Evolutionary conservation across 1,140 invertebrate genomes (phyloP).

Genomic region (Teleogryllus occipitalis): DNA sequence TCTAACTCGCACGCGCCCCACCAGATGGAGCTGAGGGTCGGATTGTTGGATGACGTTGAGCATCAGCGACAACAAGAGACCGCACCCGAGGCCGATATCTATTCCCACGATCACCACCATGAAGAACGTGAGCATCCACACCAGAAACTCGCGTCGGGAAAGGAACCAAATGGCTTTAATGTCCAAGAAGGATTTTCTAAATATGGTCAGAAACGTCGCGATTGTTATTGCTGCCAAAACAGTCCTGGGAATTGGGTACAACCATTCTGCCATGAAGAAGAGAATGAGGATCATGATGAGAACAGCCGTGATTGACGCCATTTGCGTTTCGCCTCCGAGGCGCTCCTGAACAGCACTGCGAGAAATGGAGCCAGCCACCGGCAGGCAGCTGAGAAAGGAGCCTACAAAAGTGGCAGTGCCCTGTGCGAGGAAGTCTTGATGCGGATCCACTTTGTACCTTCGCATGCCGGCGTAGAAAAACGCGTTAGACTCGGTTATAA

Average conservation of each 20-base stretch:
- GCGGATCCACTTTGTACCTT: constrained; percentile 77
- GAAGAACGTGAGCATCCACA: not conserved
- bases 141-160: not conserved
- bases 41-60: not conserved
- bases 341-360: constrained; percentile 33
- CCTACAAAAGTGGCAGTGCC: constrained; percentile 34
- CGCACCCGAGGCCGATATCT: not conserved
- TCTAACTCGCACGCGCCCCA: not conserved
- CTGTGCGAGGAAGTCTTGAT: constrained; percentile 78
- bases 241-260: not conserved
- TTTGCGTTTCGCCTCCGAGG: constrained; percentile 36
- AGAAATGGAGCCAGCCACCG: constrained; percentile 11
- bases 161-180: not conserved
- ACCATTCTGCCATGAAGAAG: not conserved
- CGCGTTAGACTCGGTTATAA: constrained; percentile 86
- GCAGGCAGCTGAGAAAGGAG: constrained; percentile 15
- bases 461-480: constrained; percentile 83
- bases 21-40: not conserved
- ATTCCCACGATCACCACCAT: not conserved
- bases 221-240: not conserved
- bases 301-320: constrained; percentile 31
- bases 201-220: not conserved
- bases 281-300: not conserved
- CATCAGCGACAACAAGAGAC: not conserved
- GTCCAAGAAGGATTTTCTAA: not conserved